Conservation (phyloP, 2,113 vertebrate genomes). For the Bambusicola thoracicus region DNA sequence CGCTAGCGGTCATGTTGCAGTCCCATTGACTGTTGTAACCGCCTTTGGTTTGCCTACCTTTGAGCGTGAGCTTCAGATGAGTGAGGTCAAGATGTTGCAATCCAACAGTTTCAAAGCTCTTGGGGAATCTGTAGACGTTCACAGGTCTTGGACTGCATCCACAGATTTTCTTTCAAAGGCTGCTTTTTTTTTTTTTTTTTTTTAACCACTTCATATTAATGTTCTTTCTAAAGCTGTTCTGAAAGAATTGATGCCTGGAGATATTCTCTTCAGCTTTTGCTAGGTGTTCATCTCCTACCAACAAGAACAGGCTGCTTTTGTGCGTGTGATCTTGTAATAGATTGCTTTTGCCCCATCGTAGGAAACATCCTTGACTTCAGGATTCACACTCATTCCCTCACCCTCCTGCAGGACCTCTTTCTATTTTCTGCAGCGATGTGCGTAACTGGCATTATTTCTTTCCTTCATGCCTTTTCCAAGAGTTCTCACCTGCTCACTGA, state of each 20-base stretch:
- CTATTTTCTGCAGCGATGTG: background rate
- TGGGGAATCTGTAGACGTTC: background rate
- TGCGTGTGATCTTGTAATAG: background rate
- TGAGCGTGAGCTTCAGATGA: background rate
- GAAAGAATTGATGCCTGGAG: conserved; percentile 21
- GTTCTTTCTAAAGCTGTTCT: background rate
- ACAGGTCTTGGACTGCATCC: background rate
- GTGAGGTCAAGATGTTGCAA: background rate
- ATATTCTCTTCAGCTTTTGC: background rate
- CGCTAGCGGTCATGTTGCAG: background rate
- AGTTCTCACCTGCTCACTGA: background rate
- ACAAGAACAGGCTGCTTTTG: conserved; percentile 6
- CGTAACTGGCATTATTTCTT: background rate
- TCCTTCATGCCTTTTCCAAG: background rate
- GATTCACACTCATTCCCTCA: background rate
- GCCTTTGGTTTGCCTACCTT: conserved; percentile 11
- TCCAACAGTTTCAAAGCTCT: background rate
- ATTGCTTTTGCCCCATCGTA: background rate
- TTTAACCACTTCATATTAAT: background rate
- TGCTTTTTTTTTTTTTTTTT: background rate
- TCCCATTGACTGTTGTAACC: background rate
- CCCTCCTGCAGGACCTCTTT: background rate
- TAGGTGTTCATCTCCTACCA: background rate
- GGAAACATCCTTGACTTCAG: background rate
- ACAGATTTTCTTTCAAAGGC: background rate